A percentile compares a stretch with the other conserved stretches of the same genome.
phyloP scores from a whole-genome alignment of 2,113 vertebrate genomes.

The Nanorana parkeri region DNA sequence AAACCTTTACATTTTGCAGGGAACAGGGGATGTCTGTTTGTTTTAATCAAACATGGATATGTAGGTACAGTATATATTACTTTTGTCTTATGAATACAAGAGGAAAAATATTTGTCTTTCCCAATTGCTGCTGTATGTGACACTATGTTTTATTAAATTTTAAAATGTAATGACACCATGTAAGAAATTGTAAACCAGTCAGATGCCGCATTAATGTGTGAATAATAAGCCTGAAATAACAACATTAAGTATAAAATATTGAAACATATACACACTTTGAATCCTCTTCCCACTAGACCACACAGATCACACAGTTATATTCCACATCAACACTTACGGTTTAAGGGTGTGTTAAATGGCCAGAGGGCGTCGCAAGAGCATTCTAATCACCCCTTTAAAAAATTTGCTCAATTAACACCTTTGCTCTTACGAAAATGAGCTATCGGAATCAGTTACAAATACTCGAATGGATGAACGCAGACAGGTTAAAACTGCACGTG shows the following conservation, averaged over 20 bases:
- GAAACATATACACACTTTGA: conserved; percentile 17
- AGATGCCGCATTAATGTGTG: conserved; percentile 17
- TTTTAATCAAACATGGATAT: no score
- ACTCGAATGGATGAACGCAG: conserved; percentile 58
- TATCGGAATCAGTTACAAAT: conserved; percentile 69
- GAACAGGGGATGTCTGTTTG: no score
- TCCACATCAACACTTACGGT: conserved; percentile 54
- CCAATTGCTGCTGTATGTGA: no score
- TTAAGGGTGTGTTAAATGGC: conserved; percentile 55
- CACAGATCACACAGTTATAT: conserved; percentile 39
- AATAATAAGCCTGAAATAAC: conserved; percentile 37
- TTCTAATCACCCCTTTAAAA: conserved; percentile 72
- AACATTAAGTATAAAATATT: conserved; percentile 28
- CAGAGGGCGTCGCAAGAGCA: conserved; percentile 57
- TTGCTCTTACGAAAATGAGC: conserved; percentile 70
- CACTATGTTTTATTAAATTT: no score
- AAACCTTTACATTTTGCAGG: no score
- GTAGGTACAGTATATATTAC: no score
- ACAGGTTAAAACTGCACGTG: conserved; percentile 68
- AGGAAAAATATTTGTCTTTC: no score
- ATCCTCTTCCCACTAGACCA: conserved; percentile 36
- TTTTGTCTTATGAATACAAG: no score
- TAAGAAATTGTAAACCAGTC: background rate
- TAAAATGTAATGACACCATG: no score
- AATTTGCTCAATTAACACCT: conserved; percentile 72